phyloP scores from a whole-genome alignment of 2,888 invertebrate genomes.

The Hyalella azteca region DNA sequence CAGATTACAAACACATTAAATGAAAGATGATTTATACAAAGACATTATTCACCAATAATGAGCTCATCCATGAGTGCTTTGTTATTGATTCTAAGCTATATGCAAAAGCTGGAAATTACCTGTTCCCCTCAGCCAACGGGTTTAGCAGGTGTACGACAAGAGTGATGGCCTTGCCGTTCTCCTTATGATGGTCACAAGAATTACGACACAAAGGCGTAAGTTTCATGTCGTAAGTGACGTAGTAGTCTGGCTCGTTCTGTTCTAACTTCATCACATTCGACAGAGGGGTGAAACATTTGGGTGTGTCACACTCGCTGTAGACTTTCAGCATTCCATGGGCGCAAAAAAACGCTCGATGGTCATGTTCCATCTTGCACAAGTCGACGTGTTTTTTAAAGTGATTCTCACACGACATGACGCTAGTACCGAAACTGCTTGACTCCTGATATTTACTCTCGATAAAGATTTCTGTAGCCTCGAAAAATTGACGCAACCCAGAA shows the following conservation, averaged over 20 bases:
- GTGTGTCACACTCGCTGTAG: not conserved
- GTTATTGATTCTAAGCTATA: too few relatives aligned
- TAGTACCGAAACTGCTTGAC: too few relatives aligned
- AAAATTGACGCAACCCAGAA: too few relatives aligned
- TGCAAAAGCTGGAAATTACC: too few relatives aligned
- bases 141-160: not conserved
- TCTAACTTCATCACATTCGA: not conserved
- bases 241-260: not conserved
- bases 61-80: too few relatives aligned
- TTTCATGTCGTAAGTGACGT: not conserved
- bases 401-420: not conserved
- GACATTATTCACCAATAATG: too few relatives aligned
- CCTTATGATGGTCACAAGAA: not conserved
- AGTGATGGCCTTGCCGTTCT: not conserved
- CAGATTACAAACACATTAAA: too few relatives aligned
- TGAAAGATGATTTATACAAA: too few relatives aligned
- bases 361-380: not conserved
- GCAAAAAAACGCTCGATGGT: not conserved
- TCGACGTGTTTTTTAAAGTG: not conserved
- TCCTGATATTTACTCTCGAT: not conserved
- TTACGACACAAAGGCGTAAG: not conserved
- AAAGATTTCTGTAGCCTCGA: not conserved
- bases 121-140: too few relatives aligned
- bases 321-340: not conserved
- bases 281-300: not conserved